Conservation (phyloP, 2,797 vertebrate genomes). For the Hybognathus amarus region DNA sequence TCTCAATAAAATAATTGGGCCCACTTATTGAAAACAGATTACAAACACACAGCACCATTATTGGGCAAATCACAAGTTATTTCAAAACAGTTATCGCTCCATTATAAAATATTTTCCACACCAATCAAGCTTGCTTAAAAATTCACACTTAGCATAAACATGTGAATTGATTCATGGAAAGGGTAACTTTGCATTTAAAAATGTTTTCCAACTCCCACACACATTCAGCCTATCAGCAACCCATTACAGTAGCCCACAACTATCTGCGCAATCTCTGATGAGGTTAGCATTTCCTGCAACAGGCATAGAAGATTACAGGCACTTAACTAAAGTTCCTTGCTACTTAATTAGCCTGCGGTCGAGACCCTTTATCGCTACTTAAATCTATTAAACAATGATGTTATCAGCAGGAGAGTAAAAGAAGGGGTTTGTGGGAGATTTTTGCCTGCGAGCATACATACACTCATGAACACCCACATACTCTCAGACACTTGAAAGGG, state of each 20-base stretch:
- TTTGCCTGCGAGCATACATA: constrained; percentile 33
- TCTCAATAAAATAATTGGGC: not conserved
- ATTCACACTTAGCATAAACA: not conserved
- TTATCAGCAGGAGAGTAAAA: constrained; percentile 56
- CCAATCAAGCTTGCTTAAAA: not conserved
- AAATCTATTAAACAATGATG: constrained; percentile 64
- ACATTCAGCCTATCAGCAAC: not conserved
- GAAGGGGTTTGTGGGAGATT: constrained; percentile 30
- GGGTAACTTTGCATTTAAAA: not conserved
- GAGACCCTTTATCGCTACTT: constrained; percentile 57
- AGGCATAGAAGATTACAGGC: constrained; percentile 53
- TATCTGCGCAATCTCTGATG: constrained; percentile 9
- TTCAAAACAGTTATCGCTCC: not conserved
- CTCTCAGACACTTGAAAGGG: constrained; percentile 25
- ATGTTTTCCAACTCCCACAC: not conserved
- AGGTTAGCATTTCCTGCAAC: constrained; percentile 36
- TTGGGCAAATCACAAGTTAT: not conserved
- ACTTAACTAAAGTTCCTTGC: constrained; percentile 54
- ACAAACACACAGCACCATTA: not conserved
- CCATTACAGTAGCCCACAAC: constrained; percentile 11
- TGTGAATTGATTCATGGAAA: constrained; percentile 10
- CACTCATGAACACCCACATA: constrained; percentile 31
- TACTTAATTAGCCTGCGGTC: constrained; percentile 58
- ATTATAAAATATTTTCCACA: not conserved
- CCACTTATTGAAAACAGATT: not conserved